A percentile compares a stretch with the other conserved stretches of the same genome.
Evolutionary conservation across 37 sponge, comb jelly and placozoan species (phyloP).

Genomic region (Spongilla lacustris): DNA sequence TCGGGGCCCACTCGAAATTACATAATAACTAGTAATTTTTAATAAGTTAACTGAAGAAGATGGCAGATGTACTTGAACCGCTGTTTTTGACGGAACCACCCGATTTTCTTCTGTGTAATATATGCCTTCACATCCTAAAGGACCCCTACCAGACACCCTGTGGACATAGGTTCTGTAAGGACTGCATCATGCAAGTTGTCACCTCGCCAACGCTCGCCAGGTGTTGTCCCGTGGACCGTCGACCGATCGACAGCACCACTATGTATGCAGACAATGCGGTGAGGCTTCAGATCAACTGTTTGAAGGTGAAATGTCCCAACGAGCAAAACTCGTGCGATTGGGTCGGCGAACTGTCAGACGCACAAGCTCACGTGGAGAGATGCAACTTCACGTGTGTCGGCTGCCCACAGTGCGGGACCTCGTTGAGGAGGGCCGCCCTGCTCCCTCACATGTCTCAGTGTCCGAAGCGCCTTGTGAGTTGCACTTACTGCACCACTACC

Average conservation of each 20-base stretch:
- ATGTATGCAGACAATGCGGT: slow-evolving; percentile 69
- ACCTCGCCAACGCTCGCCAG: slow-evolving; percentile 31
- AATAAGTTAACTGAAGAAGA: neutral
- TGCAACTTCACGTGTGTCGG: slow-evolving; percentile 5
- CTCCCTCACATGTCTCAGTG: slow-evolving; percentile 7
- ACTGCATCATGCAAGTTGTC: slow-evolving; percentile 46
- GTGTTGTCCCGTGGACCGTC: slow-evolving; percentile 64
- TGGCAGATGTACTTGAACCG: slow-evolving; percentile 19
- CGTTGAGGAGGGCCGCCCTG: neutral
- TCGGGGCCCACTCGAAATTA: too few species aligned
- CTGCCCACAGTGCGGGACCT: slow-evolving; percentile 36
- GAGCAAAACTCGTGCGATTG: slow-evolving; percentile 43
- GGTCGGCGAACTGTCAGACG: slow-evolving; percentile 50
- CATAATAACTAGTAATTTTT: neutral
- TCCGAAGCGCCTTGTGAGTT: slow-evolving; percentile 1
- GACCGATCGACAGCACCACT: slow-evolving; percentile 26
- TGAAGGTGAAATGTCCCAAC: slow-evolving; percentile 56
- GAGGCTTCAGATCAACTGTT: slow-evolving; percentile 54
- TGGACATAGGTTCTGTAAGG: slow-evolving; percentile 72
- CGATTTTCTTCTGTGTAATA: slow-evolving; percentile 61
- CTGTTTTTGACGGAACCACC: slow-evolving; percentile 57
- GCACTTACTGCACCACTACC: neutral
- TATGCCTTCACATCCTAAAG: slow-evolving; percentile 47
- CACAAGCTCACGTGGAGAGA: slow-evolving; percentile 9
- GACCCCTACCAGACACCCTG: slow-evolving; percentile 70